These are phyloP conservation scores for human (Homo sapiens) DNA, from an alignment of 2,113 vertebrate species.

Conservation along the genomic window DNA sequence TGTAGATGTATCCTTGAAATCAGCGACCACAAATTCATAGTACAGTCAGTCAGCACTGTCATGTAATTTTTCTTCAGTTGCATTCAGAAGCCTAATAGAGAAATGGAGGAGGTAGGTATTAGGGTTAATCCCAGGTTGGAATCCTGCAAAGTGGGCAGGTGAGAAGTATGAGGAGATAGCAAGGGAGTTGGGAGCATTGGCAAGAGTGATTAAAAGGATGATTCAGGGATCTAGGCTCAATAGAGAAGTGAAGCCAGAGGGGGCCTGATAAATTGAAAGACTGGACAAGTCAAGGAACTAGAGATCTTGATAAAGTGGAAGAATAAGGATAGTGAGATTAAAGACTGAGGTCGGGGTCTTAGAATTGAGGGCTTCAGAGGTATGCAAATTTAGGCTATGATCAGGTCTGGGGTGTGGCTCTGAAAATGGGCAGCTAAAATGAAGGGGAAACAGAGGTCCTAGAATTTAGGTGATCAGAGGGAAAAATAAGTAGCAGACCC, in stretches of 20 bases:
- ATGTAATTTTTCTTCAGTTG: not conserved
- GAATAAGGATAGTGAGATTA: not conserved
- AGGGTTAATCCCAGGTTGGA: not conserved
- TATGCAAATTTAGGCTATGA: not conserved
- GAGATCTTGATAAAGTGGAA: not conserved
- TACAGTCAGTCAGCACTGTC: not conserved
- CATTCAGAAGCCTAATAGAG: not conserved
- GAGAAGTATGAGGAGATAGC: not conserved
- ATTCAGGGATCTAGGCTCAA: not conserved
- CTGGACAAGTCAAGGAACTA: not conserved
- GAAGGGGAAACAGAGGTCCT: not conserved
- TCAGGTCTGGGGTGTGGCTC: not conserved
- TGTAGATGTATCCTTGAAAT: not conserved
- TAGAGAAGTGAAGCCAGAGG: not conserved
- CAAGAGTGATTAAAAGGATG: not conserved
- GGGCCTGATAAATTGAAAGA: not conserved
- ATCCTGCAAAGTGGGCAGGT: not conserved
- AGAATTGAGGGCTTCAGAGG: not conserved
- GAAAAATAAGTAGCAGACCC: not conserved
- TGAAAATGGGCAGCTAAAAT: not conserved
- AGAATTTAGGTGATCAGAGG: not conserved
- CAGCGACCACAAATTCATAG: not conserved
- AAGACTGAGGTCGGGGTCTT: not conserved
- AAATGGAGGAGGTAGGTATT: not conserved
- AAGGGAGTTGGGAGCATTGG: not conserved